Evolutionary conservation across 2,888 invertebrate species (phyloP), one percentile per base, ranked within the genome.

Genomic region (Shargacucullia verbasci): DNA sequence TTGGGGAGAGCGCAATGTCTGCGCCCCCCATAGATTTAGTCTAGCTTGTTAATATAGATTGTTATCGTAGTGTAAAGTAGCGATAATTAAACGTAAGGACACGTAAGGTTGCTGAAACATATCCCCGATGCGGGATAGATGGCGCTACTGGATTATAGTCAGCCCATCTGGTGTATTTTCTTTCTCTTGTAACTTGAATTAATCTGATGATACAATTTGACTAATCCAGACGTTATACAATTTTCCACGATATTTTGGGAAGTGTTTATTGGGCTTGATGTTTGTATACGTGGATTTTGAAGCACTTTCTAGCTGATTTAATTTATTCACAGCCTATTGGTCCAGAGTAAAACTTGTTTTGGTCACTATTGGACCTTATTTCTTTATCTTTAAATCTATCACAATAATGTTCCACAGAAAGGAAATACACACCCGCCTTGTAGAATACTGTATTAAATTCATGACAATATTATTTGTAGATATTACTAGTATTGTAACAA

Each of bases 381-480:
- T n/a, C 1, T 2, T 33, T 1, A 9, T 11, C 4, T 1, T 13
- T 6, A 2, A 1, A 27, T 40, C 6, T 4, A 10, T 27, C 9
- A 41, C 10, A 11, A 1, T 0, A 14, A 0, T 33, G 25, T 57
- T 53, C 15, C 44, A 47, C 33, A 11, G 7, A 67, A 62, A 56
- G 48, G 52, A 52, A 72, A 60, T 52, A 68, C 60, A 55, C 55
- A 13, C 14, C 72, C 67, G 72, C 48, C 35, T 49, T 58, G 50
- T 83, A 81, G 76, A 59, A 76, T 83, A 85, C 71, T 84, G 80
- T 84, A 86, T 83, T 83, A 81, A 73, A 84, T 85, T 81, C 85
- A 88, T 89, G 90, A 90, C 90, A 90, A 90, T 88, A 88, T 85
- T 78, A 77, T 80, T 80, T 86, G 82, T 89, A 87, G 84, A 83